These are phyloP conservation scores for Pangasianodon hypophthalmus DNA, from an alignment of 2,113 vertebrate genomes.

Conservation along the genomic window DNA sequence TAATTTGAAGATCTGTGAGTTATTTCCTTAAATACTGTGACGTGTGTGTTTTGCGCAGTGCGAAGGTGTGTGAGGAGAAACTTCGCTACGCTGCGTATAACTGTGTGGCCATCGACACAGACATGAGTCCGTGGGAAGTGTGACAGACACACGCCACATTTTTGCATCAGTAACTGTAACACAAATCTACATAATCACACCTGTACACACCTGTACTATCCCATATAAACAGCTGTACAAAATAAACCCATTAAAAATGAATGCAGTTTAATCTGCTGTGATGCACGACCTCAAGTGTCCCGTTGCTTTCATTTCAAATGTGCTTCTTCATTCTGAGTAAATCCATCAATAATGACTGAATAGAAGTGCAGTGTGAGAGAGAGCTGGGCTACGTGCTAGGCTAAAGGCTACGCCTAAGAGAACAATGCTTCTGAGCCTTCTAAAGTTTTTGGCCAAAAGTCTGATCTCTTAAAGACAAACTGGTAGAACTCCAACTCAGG, in stretches of 20 bases:
- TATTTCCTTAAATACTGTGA: not conserved
- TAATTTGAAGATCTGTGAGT: not conserved
- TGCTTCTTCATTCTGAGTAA: not conserved
- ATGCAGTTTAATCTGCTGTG: not conserved
- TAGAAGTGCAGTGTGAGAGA: not conserved
- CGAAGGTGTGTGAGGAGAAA: slow-evolving; percentile 95
- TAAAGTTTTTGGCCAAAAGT: not conserved
- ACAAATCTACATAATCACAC: not conserved
- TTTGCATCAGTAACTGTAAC: not conserved
- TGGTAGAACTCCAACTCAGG: no score
- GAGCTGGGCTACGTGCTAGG: not conserved
- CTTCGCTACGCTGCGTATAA: slow-evolving; percentile 96
- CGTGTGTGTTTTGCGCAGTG: slow-evolving; percentile 70
- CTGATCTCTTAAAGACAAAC: not conserved
- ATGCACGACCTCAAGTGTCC: not conserved
- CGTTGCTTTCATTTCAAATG: not conserved
- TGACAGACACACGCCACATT: slow-evolving; percentile 62
- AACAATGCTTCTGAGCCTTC: not conserved
- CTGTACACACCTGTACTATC: not conserved
- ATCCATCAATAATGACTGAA: not conserved
- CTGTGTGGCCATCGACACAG: slow-evolving; percentile 96
- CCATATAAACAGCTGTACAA: slow-evolving; percentile 14
- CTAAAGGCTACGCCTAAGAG: not conserved
- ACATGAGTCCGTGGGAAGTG: slow-evolving; percentile 98
- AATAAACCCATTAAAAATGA: not conserved